Evolutionary conservation across 1,140 invertebrate species (phyloP).

Genomic region (Catajapyx aquilonaris): DNA sequence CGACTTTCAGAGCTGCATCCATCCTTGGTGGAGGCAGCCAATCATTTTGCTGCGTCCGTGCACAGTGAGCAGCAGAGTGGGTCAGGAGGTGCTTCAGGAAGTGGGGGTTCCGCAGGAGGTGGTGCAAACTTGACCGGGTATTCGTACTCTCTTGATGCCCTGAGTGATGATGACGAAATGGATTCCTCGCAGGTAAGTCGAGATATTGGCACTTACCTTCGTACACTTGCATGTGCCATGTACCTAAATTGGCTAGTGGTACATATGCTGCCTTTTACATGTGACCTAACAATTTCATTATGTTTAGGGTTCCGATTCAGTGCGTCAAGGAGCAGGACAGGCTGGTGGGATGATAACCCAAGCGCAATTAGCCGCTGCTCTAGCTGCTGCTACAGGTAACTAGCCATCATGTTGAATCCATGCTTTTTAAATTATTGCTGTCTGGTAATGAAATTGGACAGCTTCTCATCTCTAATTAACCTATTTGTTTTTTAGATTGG

Average conservation of each 20-base stretch:
- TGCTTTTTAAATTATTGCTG: no score
- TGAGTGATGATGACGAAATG: constrained; percentile 33
- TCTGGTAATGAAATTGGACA: no score
- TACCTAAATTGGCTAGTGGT: no score
- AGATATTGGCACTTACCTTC: no score
- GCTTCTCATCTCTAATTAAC: no score
- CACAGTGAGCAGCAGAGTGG: constrained; percentile 24
- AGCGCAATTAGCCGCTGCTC: constrained; percentile 26
- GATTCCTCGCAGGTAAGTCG: constrained; percentile 24
- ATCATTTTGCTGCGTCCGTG: constrained; percentile 26
- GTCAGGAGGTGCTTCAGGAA: constrained; percentile 15
- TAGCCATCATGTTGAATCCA: no score
- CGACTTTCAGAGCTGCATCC: constrained; percentile 27
- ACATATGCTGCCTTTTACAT: no score
- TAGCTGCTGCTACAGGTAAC: constrained; percentile 22
- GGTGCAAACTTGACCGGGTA: constrained; percentile 19
- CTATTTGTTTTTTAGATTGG: no score
- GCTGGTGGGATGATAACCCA: constrained; percentile 21
- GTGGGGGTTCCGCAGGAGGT: constrained; percentile 11
- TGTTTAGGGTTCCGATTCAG: no score
- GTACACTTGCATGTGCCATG: no score
- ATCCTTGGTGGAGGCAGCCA: constrained; percentile 24
- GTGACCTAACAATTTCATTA: no score
- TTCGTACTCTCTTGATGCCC: constrained; percentile 26
- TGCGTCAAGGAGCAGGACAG: neutral